Conservation (phyloP, 2,888 invertebrate species). For the Mechanitis messenoides region DNA sequence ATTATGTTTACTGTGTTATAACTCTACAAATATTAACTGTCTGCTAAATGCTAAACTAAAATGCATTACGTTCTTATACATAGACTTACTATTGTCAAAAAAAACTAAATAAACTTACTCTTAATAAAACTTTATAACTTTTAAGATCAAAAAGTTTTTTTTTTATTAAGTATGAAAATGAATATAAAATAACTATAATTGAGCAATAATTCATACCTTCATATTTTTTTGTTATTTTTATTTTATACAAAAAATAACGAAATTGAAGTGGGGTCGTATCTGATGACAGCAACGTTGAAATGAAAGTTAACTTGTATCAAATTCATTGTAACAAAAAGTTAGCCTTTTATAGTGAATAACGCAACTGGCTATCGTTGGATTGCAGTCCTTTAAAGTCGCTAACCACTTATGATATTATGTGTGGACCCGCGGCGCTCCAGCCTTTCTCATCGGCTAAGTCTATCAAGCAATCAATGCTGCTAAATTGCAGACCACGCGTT, state of each 20-base stretch:
- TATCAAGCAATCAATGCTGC: conserved; percentile 38
- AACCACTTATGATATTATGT: conserved; percentile 67
- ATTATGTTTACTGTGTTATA: conserved; percentile 23
- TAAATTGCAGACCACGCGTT: conserved; percentile 40
- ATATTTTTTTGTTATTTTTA: neutral
- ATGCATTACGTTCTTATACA: conserved; percentile 8
- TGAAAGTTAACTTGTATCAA: conserved; percentile 53
- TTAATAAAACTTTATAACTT: too few relatives aligned
- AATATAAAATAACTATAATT: neutral
- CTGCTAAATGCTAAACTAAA: conserved; percentile 19
- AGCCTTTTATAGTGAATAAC: conserved; percentile 53
- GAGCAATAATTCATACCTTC: neutral
- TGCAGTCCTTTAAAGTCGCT: conserved; percentile 61
- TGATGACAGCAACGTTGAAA: conserved; percentile 29
- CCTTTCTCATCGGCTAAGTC: conserved; percentile 58
- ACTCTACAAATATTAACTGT: conserved; percentile 26
- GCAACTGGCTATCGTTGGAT: conserved; percentile 52
- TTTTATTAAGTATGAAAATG: neutral
- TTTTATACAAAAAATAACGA: neutral
- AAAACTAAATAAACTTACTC: too few relatives aligned
- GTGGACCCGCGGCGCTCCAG: conserved; percentile 44
- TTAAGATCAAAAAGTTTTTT: too few relatives aligned
- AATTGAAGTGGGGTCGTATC: conserved; percentile 25
- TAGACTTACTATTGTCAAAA: neutral
- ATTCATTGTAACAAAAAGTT: conserved; percentile 54